phyloP scores from a whole-genome alignment of 2,797 vertebrate species.

The Sebastes diploproa region DNA sequence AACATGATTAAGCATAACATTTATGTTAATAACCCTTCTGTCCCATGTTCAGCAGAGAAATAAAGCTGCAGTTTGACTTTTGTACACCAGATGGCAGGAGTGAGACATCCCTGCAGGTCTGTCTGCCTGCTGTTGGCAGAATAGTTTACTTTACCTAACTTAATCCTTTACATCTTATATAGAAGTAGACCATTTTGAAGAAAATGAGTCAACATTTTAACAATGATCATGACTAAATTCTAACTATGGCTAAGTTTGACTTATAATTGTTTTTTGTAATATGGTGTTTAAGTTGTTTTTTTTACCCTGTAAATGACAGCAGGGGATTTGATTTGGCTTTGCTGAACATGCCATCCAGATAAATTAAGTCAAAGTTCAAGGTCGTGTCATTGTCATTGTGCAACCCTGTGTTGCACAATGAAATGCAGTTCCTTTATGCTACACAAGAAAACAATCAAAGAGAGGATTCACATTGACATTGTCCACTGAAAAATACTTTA shows the following conservation, averaged over 20 bases:
- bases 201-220: neutral
- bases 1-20: neutral
- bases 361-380: neutral
- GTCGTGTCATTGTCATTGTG: neutral
- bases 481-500: neutral
- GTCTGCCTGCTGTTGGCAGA: neutral
- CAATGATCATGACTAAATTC: neutral
- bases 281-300: too few species aligned
- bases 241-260: neutral
- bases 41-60: neutral
- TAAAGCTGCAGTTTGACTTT: neutral
- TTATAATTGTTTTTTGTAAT: neutral
- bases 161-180: neutral
- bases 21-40: neutral
- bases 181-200: too few species aligned
- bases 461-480: neutral
- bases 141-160: neutral
- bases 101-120: neutral
- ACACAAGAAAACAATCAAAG: neutral
- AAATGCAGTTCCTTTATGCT: neutral
- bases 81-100: conserved; percentile 22
- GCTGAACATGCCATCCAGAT: neutral
- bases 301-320: neutral
- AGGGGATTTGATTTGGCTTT: neutral
- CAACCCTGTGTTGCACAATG: neutral